These are phyloP conservation scores for Syngnathus floridae DNA, from an alignment of 2,113 vertebrate genomes.

Conservation along the genomic window DNA sequence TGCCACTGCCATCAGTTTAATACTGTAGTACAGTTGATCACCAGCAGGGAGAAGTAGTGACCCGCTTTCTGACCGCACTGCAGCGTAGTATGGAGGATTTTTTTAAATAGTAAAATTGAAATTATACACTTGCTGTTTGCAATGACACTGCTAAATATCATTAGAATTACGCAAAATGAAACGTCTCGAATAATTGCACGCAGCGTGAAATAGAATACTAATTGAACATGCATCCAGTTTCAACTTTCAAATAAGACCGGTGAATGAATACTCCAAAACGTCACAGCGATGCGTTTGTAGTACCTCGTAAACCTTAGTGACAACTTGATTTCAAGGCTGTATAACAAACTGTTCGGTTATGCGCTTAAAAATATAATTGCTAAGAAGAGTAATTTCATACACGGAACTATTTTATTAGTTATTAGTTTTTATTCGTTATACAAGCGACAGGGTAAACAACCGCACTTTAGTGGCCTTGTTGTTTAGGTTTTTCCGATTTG, in stretches of 20 bases:
- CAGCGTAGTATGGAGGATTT: not conserved
- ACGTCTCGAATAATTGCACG: not conserved
- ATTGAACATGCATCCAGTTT: conserved; percentile 40
- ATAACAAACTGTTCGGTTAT: accelerated
- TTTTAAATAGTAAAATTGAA: too few relatives aligned
- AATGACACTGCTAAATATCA: not conserved
- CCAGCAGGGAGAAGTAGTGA: conserved; percentile 54
- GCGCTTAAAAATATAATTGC: too few relatives aligned
- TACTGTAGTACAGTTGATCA: not conserved
- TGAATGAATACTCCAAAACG: conserved; percentile 19
- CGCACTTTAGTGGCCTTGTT: accelerated
- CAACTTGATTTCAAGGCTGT: accelerated
- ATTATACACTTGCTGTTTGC: not conserved
- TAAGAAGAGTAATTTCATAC: too few relatives aligned
- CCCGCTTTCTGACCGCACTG: conserved; percentile 3
- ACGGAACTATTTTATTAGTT: too few relatives aligned
- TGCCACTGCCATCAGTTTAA: not conserved
- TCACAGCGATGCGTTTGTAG: conserved; percentile 14
- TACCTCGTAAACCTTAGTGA: not conserved
- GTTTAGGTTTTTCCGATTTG: not conserved
- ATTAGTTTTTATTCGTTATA: too few relatives aligned
- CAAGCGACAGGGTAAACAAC: not conserved
- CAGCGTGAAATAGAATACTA: not conserved
- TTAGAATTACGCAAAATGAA: not conserved
- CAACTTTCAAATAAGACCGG: conserved; percentile 50